Conservation (phyloP, 1,140 invertebrate genomes). For the Xylocopa sonorina region DNA sequence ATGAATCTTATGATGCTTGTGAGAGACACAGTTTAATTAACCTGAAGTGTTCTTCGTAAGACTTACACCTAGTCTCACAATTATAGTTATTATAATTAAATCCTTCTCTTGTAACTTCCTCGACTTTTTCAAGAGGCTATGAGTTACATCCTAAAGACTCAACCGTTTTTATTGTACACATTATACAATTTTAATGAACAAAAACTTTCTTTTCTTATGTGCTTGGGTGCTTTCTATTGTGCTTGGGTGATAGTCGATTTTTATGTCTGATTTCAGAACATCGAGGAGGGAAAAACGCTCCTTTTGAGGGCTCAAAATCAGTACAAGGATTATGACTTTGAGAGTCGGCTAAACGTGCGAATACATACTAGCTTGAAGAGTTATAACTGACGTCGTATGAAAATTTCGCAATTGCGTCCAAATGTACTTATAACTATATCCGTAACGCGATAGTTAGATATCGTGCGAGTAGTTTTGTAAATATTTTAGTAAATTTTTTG, state of each 20-base stretch:
- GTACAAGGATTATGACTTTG: constrained; percentile 87
- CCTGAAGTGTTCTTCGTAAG: too few relatives aligned
- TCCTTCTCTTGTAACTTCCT: too few relatives aligned
- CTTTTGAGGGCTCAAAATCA: constrained; percentile 81
- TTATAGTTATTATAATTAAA: too few relatives aligned
- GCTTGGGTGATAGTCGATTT: background rate
- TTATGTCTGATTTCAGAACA: constrained; percentile 77
- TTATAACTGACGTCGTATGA: constrained; percentile 39
- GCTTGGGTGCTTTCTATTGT: background rate
- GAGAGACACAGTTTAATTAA: too few relatives aligned
- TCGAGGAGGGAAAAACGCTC: constrained; percentile 82
- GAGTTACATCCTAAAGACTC: too few relatives aligned
- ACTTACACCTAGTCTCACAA: too few relatives aligned
- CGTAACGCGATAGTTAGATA: background rate
- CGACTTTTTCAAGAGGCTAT: too few relatives aligned
- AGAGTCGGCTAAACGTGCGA: constrained; percentile 85
- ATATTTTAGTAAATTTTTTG: too few relatives aligned
- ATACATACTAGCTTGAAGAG: constrained; percentile 84
- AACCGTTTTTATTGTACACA: too few relatives aligned
- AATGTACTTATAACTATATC: background rate
- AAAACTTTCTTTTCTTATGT: background rate
- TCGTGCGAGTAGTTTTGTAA: background rate
- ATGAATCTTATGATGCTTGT: too few relatives aligned
- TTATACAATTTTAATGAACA: background rate
- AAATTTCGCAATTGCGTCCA: background rate